These are phyloP conservation scores for Callyntrura sp. DNA, from an alignment of 2,888 invertebrate genomes.

Conservation along the genomic window DNA sequence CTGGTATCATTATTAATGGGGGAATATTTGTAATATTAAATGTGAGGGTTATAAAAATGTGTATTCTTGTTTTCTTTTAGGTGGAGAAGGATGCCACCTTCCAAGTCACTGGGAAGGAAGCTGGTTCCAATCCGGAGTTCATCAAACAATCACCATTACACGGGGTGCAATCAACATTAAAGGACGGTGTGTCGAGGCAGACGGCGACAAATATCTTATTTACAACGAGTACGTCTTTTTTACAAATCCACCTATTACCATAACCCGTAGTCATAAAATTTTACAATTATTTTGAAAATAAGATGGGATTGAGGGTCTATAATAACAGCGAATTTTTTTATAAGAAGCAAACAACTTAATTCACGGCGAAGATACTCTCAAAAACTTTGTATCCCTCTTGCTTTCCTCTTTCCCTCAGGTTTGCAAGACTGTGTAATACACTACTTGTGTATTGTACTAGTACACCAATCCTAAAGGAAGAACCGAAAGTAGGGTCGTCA, in stretches of 20 bases:
- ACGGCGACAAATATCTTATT: slow-evolving; percentile 89
- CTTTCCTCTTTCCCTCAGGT: not conserved
- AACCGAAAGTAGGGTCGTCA: slow-evolving; percentile 16
- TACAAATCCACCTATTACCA: too few species aligned
- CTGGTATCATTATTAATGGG: too few species aligned
- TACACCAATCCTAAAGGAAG: too few species aligned
- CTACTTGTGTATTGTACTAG: too few species aligned
- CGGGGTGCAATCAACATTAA: slow-evolving; percentile 89
- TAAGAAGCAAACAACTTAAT: not conserved
- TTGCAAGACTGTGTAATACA: not conserved
- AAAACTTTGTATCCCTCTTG: not conserved
- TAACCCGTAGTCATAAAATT: not conserved
- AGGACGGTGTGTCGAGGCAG: slow-evolving; percentile 89
- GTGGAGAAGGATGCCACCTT: slow-evolving; percentile 81
- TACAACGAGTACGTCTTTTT: slow-evolving; percentile 86
- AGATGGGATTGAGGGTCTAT: not conserved
- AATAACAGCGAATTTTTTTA: not conserved
- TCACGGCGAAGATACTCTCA: too few species aligned
- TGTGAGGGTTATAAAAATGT: slow-evolving; percentile 18
- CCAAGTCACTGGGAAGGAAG: slow-evolving; percentile 82
- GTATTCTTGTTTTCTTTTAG: slow-evolving; percentile 67
- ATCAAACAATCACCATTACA: slow-evolving; percentile 84
- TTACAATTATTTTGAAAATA: not conserved
- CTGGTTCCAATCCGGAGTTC: slow-evolving; percentile 90
- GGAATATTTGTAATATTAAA: too few species aligned